Percentiles rank a stretch among this genome's conserved stretches.
Conservation (phyloP, 2,113 vertebrate species). For the Cyphomyrus discorhynchus region DNA sequence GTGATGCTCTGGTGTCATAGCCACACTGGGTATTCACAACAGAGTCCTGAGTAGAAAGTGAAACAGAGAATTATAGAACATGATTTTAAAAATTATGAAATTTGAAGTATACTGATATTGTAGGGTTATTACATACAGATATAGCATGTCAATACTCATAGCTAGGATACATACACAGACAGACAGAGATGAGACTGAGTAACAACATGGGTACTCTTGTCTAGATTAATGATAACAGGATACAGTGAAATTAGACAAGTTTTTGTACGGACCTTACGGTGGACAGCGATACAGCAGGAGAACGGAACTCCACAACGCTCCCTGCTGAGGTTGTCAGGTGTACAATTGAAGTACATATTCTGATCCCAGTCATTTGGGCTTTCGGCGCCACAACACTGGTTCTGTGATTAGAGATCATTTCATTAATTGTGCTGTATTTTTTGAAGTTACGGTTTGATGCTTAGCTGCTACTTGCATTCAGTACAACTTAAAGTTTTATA, state of each 20-base stretch:
- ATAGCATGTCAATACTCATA: background rate
- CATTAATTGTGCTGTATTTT: background rate
- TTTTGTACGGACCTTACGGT: conserved; percentile 56
- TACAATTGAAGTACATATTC: conserved; percentile 27
- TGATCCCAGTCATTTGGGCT: conserved; percentile 19
- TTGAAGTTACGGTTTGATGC: background rate
- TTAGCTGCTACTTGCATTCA: background rate
- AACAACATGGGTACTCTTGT: background rate
- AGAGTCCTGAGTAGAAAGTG: conserved; percentile 55
- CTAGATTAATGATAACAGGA: background rate
- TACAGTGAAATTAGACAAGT: background rate
- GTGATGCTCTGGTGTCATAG: conserved; percentile 61
- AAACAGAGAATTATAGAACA: background rate
- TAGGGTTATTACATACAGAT: background rate
- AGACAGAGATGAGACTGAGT: background rate
- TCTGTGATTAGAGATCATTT: conserved; percentile 6
- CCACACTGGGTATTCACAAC: conserved; percentile 77
- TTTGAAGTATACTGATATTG: background rate
- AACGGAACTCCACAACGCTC: conserved; percentile 73
- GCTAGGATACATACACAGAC: background rate
- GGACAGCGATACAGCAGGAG: conserved; percentile 69
- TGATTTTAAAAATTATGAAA: background rate
- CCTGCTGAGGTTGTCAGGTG: conserved; percentile 61
- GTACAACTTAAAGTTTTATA: background rate
- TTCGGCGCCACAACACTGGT: conserved; percentile 21